phyloP scores from a whole-genome alignment of 2,113 vertebrate genomes.

The Rhombomys opimus region DNA sequence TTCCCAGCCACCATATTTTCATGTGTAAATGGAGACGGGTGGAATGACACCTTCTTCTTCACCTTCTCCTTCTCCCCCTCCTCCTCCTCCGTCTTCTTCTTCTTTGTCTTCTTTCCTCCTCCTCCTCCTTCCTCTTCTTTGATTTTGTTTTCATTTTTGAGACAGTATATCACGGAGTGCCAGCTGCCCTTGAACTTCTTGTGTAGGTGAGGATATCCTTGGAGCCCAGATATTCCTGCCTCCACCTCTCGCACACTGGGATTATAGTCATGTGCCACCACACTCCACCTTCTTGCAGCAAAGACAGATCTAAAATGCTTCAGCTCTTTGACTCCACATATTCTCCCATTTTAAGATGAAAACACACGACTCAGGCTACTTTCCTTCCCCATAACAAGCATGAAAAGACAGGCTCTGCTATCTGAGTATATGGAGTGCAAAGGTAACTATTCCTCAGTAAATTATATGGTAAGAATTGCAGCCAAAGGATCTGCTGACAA shows the following conservation, averaged over 20 bases:
- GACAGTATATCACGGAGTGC: background rate
- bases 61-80: too few species aligned
- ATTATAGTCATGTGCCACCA: background rate
- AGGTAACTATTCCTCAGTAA: constrained; percentile 52
- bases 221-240: background rate
- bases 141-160: background rate
- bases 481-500: constrained; percentile 54
- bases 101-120: too few species aligned
- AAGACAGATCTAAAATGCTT: background rate
- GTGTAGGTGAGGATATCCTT: background rate
- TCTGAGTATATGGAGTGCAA: constrained; percentile 50
- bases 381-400: background rate
- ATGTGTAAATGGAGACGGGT: background rate
- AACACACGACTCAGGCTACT: background rate
- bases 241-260: background rate
- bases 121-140: background rate
- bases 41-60: background rate
- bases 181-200: background rate
- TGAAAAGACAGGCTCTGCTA: background rate
- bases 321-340: background rate
- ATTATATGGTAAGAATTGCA: constrained; percentile 42
- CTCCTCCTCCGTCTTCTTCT: too few species aligned
- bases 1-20: background rate
- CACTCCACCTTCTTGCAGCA: background rate
- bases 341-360: constrained; percentile 1